Conservation (phyloP, 2,797 vertebrate species). For the Coranthus polyacanthus region DNA sequence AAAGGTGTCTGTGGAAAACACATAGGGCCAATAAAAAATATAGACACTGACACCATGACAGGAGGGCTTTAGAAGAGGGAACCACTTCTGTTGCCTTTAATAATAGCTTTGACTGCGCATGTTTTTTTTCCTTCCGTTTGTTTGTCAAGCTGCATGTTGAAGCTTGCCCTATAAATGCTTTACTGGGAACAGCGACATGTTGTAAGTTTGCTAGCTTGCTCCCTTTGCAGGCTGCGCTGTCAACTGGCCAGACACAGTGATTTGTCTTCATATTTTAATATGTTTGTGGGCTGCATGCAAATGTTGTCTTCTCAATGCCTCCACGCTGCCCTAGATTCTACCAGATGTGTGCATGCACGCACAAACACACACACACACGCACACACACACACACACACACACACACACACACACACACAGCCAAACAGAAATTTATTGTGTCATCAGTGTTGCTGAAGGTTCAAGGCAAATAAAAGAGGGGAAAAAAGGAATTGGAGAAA, state of each 20-base stretch:
- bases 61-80: constrained; percentile 61
- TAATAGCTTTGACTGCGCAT: constrained; percentile 74
- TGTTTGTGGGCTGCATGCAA: constrained; percentile 81
- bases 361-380: constrained; percentile 24
- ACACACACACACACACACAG: constrained; percentile 16
- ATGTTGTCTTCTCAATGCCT: constrained; percentile 69
- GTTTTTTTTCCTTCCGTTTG: constrained; percentile 66
- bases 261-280: constrained; percentile 87
- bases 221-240: constrained; percentile 67
- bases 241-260: constrained; percentile 76
- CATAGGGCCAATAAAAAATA: constrained; percentile 53
- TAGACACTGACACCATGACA: constrained; percentile 56
- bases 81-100: constrained; percentile 78
- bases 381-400: constrained; percentile 15
- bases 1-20: constrained; percentile 63
- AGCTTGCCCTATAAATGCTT: constrained; percentile 73
- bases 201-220: constrained; percentile 72
- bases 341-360: constrained; percentile 31
- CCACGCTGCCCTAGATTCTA: constrained; percentile 69
- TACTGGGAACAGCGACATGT: constrained; percentile 66
- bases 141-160: constrained; percentile 75
- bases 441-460: constrained; percentile 76
- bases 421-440: constrained; percentile 72
- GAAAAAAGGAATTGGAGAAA: constrained; percentile 65
- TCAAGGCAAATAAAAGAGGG: constrained; percentile 68